Conservation (phyloP, 2,888 invertebrate species). For the Nysson spinosus region DNA sequence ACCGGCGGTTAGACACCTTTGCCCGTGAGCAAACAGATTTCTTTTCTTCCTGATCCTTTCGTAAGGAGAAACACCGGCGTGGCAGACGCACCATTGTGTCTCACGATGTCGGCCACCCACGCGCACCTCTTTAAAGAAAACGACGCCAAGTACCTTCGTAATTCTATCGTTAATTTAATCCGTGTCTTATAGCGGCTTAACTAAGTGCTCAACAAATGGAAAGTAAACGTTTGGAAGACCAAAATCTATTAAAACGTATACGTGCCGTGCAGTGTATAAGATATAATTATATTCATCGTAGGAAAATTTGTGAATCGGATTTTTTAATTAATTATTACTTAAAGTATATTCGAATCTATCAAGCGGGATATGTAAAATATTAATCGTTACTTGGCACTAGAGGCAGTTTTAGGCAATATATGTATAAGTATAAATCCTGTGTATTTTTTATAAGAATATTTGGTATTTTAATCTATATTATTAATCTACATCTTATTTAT, state of each 20-base stretch:
- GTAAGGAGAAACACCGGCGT: slow-evolving; percentile 32
- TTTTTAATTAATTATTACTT: too few relatives aligned
- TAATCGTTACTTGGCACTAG: too few relatives aligned
- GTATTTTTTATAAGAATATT: too few relatives aligned
- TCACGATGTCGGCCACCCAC: slow-evolving; percentile 61
- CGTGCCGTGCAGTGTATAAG: too few relatives aligned
- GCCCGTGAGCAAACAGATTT: slow-evolving; percentile 50
- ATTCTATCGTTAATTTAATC: slow-evolving; percentile 45
- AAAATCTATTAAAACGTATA: neutral
- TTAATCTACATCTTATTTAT: too few relatives aligned
- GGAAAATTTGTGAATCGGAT: too few relatives aligned
- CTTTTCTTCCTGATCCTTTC: slow-evolving; percentile 31
- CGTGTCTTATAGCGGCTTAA: slow-evolving; percentile 3
- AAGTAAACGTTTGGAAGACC: neutral
- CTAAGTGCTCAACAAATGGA: neutral
- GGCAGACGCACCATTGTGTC: slow-evolving; percentile 61
- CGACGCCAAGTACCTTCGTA: slow-evolving; percentile 37
- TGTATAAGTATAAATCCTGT: too few relatives aligned
- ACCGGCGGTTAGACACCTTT: slow-evolving; percentile 46
- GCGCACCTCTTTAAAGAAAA: slow-evolving; percentile 51
- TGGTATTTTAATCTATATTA: too few relatives aligned
- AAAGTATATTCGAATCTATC: too few relatives aligned
- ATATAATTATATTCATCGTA: too few relatives aligned
- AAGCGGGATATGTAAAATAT: too few relatives aligned
- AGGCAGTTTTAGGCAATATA: too few relatives aligned